A percentile compares a stretch with the other conserved stretches of the same genome.
Conservation (phyloP, 2,888 invertebrate genomes). For the Tenthredo livida region DNA sequence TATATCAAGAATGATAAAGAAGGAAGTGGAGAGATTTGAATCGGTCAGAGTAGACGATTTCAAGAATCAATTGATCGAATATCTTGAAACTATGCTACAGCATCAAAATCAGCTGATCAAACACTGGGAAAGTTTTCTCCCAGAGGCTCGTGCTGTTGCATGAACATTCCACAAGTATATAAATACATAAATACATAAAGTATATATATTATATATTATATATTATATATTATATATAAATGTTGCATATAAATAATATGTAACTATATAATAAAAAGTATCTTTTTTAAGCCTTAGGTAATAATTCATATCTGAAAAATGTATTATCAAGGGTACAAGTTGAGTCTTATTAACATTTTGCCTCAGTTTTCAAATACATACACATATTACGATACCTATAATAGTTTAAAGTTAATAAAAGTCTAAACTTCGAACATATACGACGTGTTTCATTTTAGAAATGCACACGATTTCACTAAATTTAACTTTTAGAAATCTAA, state of each 20-base stretch:
- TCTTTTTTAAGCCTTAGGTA: conserved; percentile 50
- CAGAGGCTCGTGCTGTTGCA: conserved; percentile 95
- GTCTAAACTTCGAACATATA: not conserved
- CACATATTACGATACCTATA: not conserved
- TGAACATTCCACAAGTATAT: conserved; percentile 78
- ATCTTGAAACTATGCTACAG: conserved; percentile 95
- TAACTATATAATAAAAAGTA: conserved; percentile 37
- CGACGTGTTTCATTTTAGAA: conserved; percentile 38
- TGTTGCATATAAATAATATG: conserved; percentile 40
- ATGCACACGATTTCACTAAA: conserved; percentile 1
- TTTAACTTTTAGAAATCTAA: not conserved
- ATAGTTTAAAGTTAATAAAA: not conserved
- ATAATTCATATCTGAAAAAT: conserved; percentile 44
- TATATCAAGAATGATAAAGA: conserved; percentile 95
- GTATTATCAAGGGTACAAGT: conserved; percentile 36
- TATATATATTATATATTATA: conserved; percentile 36
- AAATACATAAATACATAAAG: conserved; percentile 46
- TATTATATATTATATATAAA: conserved; percentile 33
- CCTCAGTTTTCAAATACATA: conserved; percentile 14
- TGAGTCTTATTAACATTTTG: conserved; percentile 24
- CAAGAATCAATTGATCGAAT: conserved; percentile 92
- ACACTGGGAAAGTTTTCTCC: conserved; percentile 97
- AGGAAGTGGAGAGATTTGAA: conserved; percentile 96
- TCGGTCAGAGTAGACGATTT: conserved; percentile 93
- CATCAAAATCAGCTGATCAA: conserved; percentile 96